Conservation (phyloP, 1,140 invertebrate genomes). For the Globodera rostochiensis region DNA sequence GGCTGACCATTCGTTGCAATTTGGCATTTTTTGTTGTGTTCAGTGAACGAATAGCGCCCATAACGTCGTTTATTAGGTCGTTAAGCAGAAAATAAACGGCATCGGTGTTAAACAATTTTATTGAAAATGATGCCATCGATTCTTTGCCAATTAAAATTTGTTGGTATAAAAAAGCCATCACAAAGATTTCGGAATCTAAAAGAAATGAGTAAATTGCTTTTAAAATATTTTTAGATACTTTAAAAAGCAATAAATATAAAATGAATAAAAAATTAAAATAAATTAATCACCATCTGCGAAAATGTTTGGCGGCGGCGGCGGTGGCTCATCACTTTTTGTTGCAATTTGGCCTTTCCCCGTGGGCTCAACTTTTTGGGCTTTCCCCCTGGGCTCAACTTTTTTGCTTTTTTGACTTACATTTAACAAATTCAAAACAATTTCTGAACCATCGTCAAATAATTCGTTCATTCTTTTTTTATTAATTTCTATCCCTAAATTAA, state of each 20-base stretch:
- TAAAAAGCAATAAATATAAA: too few species aligned
- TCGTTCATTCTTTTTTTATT: not conserved
- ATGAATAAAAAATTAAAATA: too few species aligned
- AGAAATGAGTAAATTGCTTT: too few species aligned
- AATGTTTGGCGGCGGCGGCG: too few species aligned
- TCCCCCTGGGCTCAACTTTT: too few species aligned
- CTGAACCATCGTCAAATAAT: not conserved
- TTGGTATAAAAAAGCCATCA: not conserved
- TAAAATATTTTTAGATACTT: too few species aligned
- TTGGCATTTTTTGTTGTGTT: not conserved
- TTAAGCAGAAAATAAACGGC: not conserved
- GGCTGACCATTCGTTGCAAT: not conserved
- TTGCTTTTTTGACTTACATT: not conserved
- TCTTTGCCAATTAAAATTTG: not conserved
- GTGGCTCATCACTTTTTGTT: not conserved
- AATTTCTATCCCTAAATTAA: not conserved
- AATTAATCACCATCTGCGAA: not conserved
- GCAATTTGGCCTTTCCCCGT: not conserved
- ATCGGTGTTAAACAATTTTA: not conserved
- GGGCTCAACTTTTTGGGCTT: not conserved
- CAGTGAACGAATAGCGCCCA: not conserved
- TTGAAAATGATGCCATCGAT: not conserved
- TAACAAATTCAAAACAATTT: not conserved
- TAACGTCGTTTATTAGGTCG: not conserved
- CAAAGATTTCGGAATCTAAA: not conserved